These are phyloP conservation scores for Chionoecetes opilio DNA, from an alignment of 1,140 invertebrate genomes.

Conservation along the genomic window DNA sequence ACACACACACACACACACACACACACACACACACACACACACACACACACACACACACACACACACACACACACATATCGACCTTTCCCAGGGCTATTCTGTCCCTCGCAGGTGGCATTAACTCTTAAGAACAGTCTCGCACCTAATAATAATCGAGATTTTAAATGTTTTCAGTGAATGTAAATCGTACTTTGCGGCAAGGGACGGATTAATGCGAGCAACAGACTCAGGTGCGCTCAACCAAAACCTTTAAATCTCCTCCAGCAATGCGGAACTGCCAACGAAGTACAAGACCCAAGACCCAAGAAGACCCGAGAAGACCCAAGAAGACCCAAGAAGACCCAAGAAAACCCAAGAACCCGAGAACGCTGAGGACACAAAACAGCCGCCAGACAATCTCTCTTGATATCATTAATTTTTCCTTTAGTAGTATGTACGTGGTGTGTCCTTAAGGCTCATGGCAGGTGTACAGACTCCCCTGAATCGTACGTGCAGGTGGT, in stretches of 20 bases:
- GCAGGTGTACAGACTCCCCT: constrained; percentile 2
- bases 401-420: not conserved
- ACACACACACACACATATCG: not conserved
- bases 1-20: constrained; percentile 47
- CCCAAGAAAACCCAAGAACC: not conserved
- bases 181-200: not conserved
- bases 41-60: not conserved
- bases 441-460: not conserved
- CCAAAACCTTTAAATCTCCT: not conserved
- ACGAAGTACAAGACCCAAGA: not conserved
- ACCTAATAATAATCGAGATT: not conserved
- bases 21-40: constrained; percentile 1
- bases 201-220: not conserved
- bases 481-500: not conserved
- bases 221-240: not conserved
- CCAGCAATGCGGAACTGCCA: not conserved
- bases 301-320: no score
- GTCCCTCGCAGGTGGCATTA: not conserved
- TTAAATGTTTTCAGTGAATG: not conserved
- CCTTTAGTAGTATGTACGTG: not conserved
- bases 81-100: not conserved
- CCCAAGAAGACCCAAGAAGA: no score
- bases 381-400: not conserved
- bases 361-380: not conserved
- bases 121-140: not conserved